Percentiles rank a stretch among this genome's conserved stretches.
Evolutionary conservation across 2,113 vertebrate genomes (phyloP).

Genomic region (Otus sunia): DNA sequence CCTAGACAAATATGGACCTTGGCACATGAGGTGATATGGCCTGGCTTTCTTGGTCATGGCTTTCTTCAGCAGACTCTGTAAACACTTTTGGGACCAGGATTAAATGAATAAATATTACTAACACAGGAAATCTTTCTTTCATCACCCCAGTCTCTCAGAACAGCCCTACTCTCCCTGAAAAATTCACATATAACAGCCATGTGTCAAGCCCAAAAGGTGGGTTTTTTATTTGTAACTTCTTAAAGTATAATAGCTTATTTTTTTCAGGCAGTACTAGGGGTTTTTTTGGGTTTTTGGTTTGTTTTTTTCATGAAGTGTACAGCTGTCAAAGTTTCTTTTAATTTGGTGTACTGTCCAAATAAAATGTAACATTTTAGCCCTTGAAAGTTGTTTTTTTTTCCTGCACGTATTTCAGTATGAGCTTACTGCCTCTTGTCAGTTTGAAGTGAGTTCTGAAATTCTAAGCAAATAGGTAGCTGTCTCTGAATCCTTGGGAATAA

Average conservation of each 20-base stretch:
- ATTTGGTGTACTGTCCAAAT: neutral
- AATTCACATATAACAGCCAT: neutral
- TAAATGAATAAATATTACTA: neutral
- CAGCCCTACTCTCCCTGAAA: neutral
- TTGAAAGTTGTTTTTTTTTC: neutral
- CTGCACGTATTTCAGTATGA: neutral
- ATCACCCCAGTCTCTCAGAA: neutral
- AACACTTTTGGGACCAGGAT: neutral
- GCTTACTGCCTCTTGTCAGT: neutral
- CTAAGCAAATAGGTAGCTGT: neutral
- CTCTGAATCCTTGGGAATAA: neutral
- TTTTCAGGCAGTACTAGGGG: neutral
- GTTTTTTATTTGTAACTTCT: neutral
- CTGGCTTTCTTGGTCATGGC: neutral
- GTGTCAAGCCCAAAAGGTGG: neutral
- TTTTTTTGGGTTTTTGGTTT: no score
- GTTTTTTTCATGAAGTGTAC: neutral
- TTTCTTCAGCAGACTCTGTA: neutral
- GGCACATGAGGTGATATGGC: fast-evolving
- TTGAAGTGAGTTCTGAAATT: neutral
- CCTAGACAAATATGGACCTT: no score
- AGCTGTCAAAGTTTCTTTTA: neutral
- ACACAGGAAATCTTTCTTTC: neutral
- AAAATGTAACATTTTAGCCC: neutral
- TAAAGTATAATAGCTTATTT: neutral